Evolutionary conservation across 2,797 vertebrate genomes (phyloP), one percentile per base, ranked within the genome.

Genomic region (Coregonus sp.): DNA sequence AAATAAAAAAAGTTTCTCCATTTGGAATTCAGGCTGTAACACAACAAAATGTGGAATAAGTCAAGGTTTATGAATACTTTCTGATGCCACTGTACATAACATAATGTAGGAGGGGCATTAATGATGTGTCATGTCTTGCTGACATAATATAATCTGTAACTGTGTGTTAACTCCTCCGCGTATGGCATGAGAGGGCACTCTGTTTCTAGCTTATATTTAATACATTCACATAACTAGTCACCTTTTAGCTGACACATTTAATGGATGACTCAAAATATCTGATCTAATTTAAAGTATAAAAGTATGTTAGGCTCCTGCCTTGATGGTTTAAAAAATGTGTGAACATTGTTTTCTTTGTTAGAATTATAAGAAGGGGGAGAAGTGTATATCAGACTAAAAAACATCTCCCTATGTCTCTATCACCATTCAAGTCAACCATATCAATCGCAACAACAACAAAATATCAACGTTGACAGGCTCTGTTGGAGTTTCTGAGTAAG

Each of bases 401-500:
- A 25, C n/a, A 31, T 50, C 29, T n/a, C 51, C 15, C 15, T 12
- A 29, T 12, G 4, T 52, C 20, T 40, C 20, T 25, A n/a, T 6
- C 70, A 15, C 25, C 25, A 29, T 12, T 16, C 20, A 25, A 25
- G 20, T 20, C 56, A 61, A 61, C 56, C 56, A 20, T 20, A 20
- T 20, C n/a, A 20, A 18, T 63, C 59, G 25, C 20, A 63, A 25
- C 20, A 29, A 29, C 9, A 29, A 25, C 20, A 20, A 63, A 12
- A 63, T 63, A 3, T 63, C 5, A 63, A 63, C 18, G 2, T 63
- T 63, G 7, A 63, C 84, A 98, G 97, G 95, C 91, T 0, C 91
- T 98, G 15, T 93, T 98, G 15, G 97, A 97, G 86, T 98, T 98
- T 86, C 95, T 98, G 80, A 94, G 91, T 79, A 96, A 97, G 86